Percentiles rank a stretch among this genome's conserved stretches.
These are phyloP conservation scores for Chloromyia formosa DNA, from an alignment of 2,888 invertebrate genomes.

Conservation along the genomic window DNA sequence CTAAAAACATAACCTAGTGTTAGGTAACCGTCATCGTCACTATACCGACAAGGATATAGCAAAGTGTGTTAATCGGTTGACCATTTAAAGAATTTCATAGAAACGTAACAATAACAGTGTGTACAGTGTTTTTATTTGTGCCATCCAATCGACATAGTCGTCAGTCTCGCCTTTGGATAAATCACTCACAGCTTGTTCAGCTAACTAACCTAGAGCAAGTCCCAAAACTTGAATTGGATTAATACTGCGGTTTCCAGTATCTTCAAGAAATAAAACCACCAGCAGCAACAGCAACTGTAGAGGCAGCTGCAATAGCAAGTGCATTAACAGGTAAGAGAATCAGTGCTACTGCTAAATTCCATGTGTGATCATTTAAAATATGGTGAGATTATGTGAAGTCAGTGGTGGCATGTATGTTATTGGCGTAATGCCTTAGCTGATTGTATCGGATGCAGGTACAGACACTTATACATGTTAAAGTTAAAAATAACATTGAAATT, in stretches of 20 bases:
- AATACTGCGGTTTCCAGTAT: slow-evolving; percentile 39
- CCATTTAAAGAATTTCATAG: slow-evolving; percentile 23
- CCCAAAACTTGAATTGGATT: slow-evolving; percentile 41
- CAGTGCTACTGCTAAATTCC: slow-evolving; percentile 24
- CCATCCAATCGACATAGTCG: slow-evolving; percentile 6
- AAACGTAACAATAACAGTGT: slow-evolving; percentile 35
- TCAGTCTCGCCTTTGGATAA: slow-evolving; percentile 24
- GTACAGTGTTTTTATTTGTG: slow-evolving; percentile 24
- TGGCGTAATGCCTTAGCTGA: too few species aligned
- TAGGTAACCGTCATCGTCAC: not conserved
- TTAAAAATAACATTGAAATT: too few species aligned
- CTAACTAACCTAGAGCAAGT: slow-evolving; percentile 38
- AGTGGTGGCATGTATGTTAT: not conserved
- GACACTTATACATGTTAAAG: too few species aligned
- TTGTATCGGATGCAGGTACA: too few species aligned
- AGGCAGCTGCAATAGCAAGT: slow-evolving; percentile 3
- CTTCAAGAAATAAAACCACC: slow-evolving; percentile 6
- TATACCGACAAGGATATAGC: slow-evolving; percentile 11
- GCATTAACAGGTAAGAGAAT: slow-evolving; percentile 39
- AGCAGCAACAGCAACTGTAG: not conserved
- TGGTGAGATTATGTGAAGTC: not conserved
- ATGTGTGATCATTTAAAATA: not conserved
- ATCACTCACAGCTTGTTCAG: slow-evolving; percentile 11
- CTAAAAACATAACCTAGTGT: too few species aligned
- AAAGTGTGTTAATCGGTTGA: slow-evolving; percentile 36